These are phyloP conservation scores for Aricia artaxerxes DNA, from an alignment of 2,888 invertebrate genomes.

Conservation along the genomic window DNA sequence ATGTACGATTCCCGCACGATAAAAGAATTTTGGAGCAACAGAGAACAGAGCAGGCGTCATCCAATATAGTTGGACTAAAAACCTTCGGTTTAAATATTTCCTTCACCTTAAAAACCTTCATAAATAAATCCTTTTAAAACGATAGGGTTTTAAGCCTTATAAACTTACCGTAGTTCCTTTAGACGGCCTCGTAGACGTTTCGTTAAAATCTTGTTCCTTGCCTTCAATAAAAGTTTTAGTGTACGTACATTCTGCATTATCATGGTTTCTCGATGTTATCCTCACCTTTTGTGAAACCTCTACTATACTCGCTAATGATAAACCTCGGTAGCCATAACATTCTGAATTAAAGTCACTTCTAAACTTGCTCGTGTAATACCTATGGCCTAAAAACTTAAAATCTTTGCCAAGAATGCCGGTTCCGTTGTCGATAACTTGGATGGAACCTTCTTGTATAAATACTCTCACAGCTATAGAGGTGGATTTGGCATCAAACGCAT, in stretches of 20 bases:
- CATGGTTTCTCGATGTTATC: slow-evolving; percentile 77
- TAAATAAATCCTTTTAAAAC: background rate
- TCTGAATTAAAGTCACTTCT: slow-evolving; percentile 41
- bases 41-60: no score
- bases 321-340: slow-evolving; percentile 85
- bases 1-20: no score
- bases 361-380: slow-evolving; percentile 79
- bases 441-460: slow-evolving; percentile 77
- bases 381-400: slow-evolving; percentile 80
- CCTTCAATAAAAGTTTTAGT: slow-evolving; percentile 78
- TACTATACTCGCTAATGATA: slow-evolving; percentile 83
- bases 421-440: slow-evolving; percentile 91
- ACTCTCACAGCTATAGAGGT: slow-evolving; percentile 85
- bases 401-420: slow-evolving; percentile 81
- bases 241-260: slow-evolving; percentile 73
- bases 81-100: no score
- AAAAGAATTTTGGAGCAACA: no score
- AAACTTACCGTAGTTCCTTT: slow-evolving; percentile 84
- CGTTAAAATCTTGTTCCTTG: slow-evolving; percentile 56
- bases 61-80: no score
- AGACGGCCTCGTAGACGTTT: slow-evolving; percentile 75
- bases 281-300: slow-evolving; percentile 78
- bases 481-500: slow-evolving; percentile 86
- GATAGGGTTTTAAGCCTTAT: background rate
- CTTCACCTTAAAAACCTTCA: no score